Evolutionary conservation across 2,113 vertebrate genomes (phyloP).

Genomic region (Neogobius melanostomus): DNA sequence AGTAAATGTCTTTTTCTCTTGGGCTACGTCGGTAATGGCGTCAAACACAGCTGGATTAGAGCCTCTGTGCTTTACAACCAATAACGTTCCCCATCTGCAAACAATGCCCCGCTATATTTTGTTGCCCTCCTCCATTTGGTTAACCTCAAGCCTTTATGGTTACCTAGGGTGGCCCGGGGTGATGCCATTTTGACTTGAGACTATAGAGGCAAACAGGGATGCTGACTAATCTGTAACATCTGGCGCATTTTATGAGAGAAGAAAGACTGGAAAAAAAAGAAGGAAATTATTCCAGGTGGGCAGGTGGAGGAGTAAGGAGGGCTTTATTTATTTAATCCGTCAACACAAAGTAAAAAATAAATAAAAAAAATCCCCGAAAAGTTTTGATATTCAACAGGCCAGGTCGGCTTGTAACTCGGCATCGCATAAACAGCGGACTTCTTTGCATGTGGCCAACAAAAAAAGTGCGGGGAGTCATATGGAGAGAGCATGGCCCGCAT

Average conservation of each 20-base stretch:
- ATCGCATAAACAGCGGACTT: not conserved
- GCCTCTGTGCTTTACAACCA: conserved; percentile 64
- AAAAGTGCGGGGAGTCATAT: conserved; percentile 9
- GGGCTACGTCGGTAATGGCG: conserved; percentile 57
- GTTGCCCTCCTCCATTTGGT: conserved; percentile 69
- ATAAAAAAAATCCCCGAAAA: not conserved
- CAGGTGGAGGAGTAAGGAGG: conserved; percentile 58
- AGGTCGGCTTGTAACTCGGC: not conserved
- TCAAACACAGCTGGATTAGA: conserved; percentile 65
- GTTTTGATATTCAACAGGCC: not conserved
- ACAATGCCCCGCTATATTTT: conserved; percentile 64
- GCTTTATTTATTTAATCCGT: conserved; percentile 34
- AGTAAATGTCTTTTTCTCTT: conserved; percentile 63
- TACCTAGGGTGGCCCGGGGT: conserved; percentile 62
- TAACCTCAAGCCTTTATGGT: conserved; percentile 71
- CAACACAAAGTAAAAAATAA: conserved; percentile 15
- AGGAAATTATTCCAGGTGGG: conserved; percentile 55
- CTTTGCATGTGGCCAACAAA: not conserved
- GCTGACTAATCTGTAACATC: conserved; percentile 70
- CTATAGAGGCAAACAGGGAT: conserved; percentile 56
- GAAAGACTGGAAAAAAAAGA: conserved; percentile 23
- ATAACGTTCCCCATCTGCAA: conserved; percentile 68
- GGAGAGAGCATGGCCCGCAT: conserved; percentile 7
- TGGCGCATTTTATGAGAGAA: conserved; percentile 59
- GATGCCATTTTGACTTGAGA: conserved; percentile 65